These are phyloP conservation scores for Nematolebias whitei DNA, from an alignment of 2,113 vertebrate species.

Conservation along the genomic window DNA sequence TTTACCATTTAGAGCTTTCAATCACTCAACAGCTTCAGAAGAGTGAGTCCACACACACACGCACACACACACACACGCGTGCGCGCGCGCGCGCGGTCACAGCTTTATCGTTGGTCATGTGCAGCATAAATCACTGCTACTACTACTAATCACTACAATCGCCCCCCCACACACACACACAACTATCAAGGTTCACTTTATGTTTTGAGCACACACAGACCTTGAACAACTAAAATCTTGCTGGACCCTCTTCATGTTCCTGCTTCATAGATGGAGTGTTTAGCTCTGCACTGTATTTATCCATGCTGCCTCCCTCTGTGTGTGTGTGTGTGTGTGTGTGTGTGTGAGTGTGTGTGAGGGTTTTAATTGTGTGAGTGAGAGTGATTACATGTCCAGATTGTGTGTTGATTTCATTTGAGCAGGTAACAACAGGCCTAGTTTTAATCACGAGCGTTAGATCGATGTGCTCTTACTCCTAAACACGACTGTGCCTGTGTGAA, in stretches of 20 bases:
- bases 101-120: not conserved
- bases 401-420: slow-evolving; percentile 58
- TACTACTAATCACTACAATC: not conserved
- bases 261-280: slow-evolving; percentile 12
- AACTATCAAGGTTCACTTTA: too few relatives aligned
- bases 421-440: slow-evolving; percentile 16
- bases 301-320: slow-evolving; percentile 5
- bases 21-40: slow-evolving; percentile 59
- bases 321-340: not conserved
- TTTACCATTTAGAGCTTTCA: slow-evolving; percentile 69
- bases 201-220: slow-evolving; percentile 3
- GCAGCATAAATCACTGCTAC: slow-evolving; percentile 40
- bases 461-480: slow-evolving; percentile 46
- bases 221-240: slow-evolving; percentile 26
- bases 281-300: slow-evolving; percentile 29
- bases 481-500: slow-evolving; percentile 6
- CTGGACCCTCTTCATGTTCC: slow-evolving; percentile 25
- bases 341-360: not conserved
- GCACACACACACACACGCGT: slow-evolving; percentile 19
- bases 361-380: slow-evolving; percentile 29
- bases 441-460: slow-evolving; percentile 66
- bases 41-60: slow-evolving; percentile 31
- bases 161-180: not conserved
- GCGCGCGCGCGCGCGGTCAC: too few relatives aligned
- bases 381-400: slow-evolving; percentile 20